phyloP scores from a whole-genome alignment of 2,888 invertebrate genomes.

The Teleogryllus oceanicus region DNA sequence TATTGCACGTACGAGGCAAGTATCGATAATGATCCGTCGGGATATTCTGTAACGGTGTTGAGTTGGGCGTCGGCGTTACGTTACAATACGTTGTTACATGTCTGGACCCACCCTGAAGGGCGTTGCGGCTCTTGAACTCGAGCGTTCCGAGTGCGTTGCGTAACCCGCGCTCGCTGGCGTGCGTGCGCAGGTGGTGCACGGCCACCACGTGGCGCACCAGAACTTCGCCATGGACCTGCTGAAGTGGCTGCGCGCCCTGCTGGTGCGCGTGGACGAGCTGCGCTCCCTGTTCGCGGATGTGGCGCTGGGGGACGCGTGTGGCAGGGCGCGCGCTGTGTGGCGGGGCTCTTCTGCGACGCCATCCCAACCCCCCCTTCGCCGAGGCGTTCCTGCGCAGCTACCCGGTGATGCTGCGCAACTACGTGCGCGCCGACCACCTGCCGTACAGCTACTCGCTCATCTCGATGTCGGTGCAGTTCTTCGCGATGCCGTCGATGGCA shows the following conservation, averaged over 20 bases:
- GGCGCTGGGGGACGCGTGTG: constrained; percentile 78
- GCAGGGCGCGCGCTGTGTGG: constrained; percentile 91
- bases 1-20: too few relatives aligned
- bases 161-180: constrained; percentile 50
- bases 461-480: constrained; percentile 91
- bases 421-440: constrained; percentile 95
- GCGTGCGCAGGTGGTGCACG: constrained; percentile 87
- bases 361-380: constrained; percentile 83
- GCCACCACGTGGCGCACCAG: constrained; percentile 90
- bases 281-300: constrained; percentile 73
- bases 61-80: too few relatives aligned
- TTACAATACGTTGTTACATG: too few relatives aligned
- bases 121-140: too few relatives aligned
- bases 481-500: constrained; percentile 91
- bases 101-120: too few relatives aligned
- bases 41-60: too few relatives aligned
- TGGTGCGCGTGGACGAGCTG: constrained; percentile 74
- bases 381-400: constrained; percentile 82
- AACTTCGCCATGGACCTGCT: constrained; percentile 86
- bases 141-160: too few relatives aligned
- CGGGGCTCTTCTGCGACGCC: constrained; percentile 95
- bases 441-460: constrained; percentile 93
- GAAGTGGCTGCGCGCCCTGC: constrained; percentile 84
- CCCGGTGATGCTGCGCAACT: constrained; percentile 81
- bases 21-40: too few relatives aligned